Percentiles rank a stretch among this genome's conserved stretches.
phyloP scores from a whole-genome alignment of 2,113 vertebrate genomes.

The Leucopternis melanops region DNA sequence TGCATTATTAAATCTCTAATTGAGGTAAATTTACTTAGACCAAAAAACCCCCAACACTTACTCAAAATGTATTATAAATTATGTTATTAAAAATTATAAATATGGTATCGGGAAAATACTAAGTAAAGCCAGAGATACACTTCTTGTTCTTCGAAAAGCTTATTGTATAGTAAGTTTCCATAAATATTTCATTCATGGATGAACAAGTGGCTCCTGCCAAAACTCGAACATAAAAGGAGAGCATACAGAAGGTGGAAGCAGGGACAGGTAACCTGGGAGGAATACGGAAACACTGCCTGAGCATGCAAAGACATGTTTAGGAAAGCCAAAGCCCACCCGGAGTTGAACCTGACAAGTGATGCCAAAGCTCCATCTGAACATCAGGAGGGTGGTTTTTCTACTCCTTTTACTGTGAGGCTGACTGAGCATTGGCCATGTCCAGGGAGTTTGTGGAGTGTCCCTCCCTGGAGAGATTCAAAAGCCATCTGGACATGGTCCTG shows the following conservation, averaged over 20 bases:
- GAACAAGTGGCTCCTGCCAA: background rate
- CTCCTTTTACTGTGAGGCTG: background rate
- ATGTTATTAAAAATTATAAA: background rate
- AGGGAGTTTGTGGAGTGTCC: background rate
- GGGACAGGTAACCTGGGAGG: background rate
- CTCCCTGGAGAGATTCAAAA: background rate
- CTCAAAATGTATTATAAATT: background rate
- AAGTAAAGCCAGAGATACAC: conserved; percentile 1
- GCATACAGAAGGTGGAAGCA: background rate
- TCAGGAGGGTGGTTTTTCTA: background rate
- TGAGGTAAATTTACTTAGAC: conserved; percentile 20
- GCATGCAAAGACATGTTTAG: background rate
- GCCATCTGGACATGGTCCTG: background rate
- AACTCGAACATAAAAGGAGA: background rate
- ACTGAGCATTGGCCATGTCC: background rate
- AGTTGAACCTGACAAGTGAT: background rate
- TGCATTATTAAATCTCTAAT: background rate
- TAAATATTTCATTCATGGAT: background rate
- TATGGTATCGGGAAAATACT: background rate
- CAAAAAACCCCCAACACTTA: background rate
- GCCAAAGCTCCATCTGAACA: background rate
- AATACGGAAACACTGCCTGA: background rate
- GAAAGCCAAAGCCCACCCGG: background rate
- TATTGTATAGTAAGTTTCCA: background rate
- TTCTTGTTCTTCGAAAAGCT: background rate